Evolutionary conservation across 2,888 invertebrate species (phyloP), one percentile per base, ranked within the genome.

Genomic region (Hemaris fuciformis): DNA sequence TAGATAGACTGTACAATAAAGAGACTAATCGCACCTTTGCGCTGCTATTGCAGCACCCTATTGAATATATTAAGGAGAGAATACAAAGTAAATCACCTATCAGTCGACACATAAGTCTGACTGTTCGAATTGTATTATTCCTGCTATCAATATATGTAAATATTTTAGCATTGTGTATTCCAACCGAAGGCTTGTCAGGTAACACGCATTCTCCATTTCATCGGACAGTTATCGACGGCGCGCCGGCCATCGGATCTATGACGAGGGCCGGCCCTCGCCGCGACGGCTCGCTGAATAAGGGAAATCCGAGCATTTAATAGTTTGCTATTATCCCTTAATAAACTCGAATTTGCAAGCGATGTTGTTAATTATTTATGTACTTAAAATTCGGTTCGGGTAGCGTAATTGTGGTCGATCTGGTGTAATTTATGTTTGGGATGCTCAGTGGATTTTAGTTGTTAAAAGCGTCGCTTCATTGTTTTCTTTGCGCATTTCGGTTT

Each of bases 201-300:
- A 74, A 82, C 81, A 83, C 66, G 80, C 68, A 79, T 81, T 74
- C 75, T 80, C 80, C 81, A 84, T 84, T 84, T 72, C 66, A 64
- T 59, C 59, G 72, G 83, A 80, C 80, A 78, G 76, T 76, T 81
- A 81, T 81, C 79, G 80, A 83, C 77, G 73, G 71, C 61, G 65
- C 64, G 66, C 62, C 64, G 65, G 75, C 67, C 67, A 64, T 57
- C 57, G 41, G 65, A 65, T 22, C 61, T 20, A 13, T 53, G 43
- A 45, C 56, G 7, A 25, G 61, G 56, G 56, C 43, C 34, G 34
- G 13, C 23, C 41, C 48, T 22, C 23, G 46, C 23, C 42, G 43
- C 18, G 31, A 13, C 34, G 42, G 41, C n/a, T 10, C 61, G 31
- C 43, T 57, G 57, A 57, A 61, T 23, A 46, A 22, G 57, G 46